Base-by-base conservation (phyloP, 2,888 invertebrate species). In the Ethmia dodecea region DNA sequence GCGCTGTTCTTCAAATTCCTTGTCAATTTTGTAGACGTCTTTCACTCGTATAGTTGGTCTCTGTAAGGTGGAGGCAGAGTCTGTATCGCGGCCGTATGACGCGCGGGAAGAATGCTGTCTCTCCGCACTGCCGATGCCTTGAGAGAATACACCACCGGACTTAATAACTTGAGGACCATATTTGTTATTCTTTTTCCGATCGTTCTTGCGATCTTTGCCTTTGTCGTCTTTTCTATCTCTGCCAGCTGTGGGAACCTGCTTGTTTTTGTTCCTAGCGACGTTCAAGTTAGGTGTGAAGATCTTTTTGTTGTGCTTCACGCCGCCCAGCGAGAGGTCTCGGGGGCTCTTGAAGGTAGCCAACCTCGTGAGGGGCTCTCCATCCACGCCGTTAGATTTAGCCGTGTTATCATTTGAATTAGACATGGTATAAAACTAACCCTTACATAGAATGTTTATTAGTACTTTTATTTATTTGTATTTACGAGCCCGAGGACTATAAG, bases 231-330 rank as follows among this genome's bases (percentile, higher is more conserved):
- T 72, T 39, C 62, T 75, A 8, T 65, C 57, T 27, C 52, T 49
- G 28, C 58, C 60, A 15, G 63, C 46, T 38, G 58, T 42, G 16
- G 60, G 42, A 22, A 22, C 86, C 87, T 73, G 71, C 55, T 84
- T 87, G 49, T 86, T 89, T 60, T 89, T 90, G 58, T 89, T 90
- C 33, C 90, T 81, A 33, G 88, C 71, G 1, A 88, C 89, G 57
- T 90, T 90, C 31, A 90, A 67, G 56, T 90, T 90, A 3, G 90
- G 90, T 1, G 79, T 76, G 47, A 89, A 90, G 1, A 89, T 83
- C 60, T 89, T 90, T 61, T 89, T 90, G 44, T 70, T 81, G 0
- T 72, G 67, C 45, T 86, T 86, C 28, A 61, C 59, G 37, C 72
- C 88, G 9, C 89, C 89, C 3, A 90, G 65, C 0, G 89, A 87